Evolutionary conservation across 2,888 invertebrate genomes (phyloP), one percentile per base, ranked within the genome.

Genomic region (Sipha maydis): DNA sequence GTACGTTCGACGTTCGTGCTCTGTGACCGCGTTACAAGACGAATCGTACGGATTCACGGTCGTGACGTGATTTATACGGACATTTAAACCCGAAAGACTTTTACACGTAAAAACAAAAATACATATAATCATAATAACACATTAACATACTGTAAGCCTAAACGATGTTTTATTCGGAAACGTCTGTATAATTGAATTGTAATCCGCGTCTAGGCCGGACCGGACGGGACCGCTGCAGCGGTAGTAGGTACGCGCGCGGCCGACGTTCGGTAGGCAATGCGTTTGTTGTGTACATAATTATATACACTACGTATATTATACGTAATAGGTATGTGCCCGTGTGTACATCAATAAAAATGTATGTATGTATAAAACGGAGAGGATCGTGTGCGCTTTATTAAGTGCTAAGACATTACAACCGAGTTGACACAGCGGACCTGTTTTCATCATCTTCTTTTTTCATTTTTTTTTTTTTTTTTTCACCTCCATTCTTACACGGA

Each of bases 341-440:
- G 54, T 56, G 54, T 78, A 54, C 2, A 41, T 77, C 1, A 14
- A 34, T 76, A 21, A 21, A 41, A 7, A 21, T 76, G 38, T 48
- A 48, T 21, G 21, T 56, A 19, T 3, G 61, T 25, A 11, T 9
- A 69, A 31, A 34, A 75, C 34, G 75, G n/a, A 84, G 54, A 84
- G 38, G 38, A 67, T 61, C 61, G 77, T 85, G 85, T 41, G 61
- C n/a, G 76, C 61, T 34, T 86, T 86, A 86, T 86, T 86, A 86
- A 85, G 85, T 85, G 78, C 85, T 48, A 85, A 86, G 85, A 86
- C 85, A 86, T 79, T 86, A 86, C 79, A 56, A 56, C 79, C 78
- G 85, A 79, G 79, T 85, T 86, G 85, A 86, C 85, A 79, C 76
- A 25, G 69, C 1, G 71, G 85, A 86, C 85, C 85, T 79, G 85